Percentiles rank a stretch among this genome's conserved stretches.
phyloP scores from a whole-genome alignment of 2,888 invertebrate species.

The Tenthredo livida region DNA sequence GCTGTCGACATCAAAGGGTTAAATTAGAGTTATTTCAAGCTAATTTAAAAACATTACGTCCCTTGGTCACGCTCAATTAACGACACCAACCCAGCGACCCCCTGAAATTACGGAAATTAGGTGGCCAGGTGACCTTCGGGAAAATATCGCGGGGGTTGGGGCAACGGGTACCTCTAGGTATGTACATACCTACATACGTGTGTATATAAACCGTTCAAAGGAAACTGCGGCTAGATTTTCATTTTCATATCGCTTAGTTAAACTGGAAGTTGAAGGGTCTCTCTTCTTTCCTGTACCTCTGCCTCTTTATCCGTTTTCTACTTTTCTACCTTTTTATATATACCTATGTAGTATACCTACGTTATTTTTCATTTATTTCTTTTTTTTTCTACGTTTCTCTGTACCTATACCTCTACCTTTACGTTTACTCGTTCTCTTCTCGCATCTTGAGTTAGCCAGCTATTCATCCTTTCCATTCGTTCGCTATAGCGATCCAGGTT shows the following conservation, averaged over 20 bases:
- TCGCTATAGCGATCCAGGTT: slow-evolving; percentile 61
- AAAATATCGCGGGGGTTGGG: neutral
- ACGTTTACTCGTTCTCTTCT: neutral
- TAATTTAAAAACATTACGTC: slow-evolving; percentile 51
- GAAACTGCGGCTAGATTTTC: slow-evolving; percentile 43
- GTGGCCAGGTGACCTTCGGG: slow-evolving; percentile 34
- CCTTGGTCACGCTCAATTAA: slow-evolving; percentile 47
- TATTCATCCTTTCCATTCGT: slow-evolving; percentile 38
- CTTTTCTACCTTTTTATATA: neutral
- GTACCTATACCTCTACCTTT: neutral
- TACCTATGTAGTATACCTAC: no score
- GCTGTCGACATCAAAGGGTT: slow-evolving; percentile 45
- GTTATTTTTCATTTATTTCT: neutral
- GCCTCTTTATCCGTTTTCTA: neutral
- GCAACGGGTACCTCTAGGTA: no score
- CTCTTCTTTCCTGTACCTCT: neutral
- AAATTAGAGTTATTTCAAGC: slow-evolving; percentile 48
- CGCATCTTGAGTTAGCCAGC: neutral
- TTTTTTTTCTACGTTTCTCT: neutral
- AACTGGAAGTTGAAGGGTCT: slow-evolving; percentile 27
- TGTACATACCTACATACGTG: neutral
- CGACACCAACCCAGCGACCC: slow-evolving; percentile 22
- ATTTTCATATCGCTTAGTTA: slow-evolving; percentile 46
- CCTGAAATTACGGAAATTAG: slow-evolving; percentile 29
- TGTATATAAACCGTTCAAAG: slow-evolving; percentile 43